Percentiles rank a stretch among this genome's conserved stretches.
Evolutionary conservation across 1,140 invertebrate species (phyloP).

Genomic region (Laodelphax striatellus): DNA sequence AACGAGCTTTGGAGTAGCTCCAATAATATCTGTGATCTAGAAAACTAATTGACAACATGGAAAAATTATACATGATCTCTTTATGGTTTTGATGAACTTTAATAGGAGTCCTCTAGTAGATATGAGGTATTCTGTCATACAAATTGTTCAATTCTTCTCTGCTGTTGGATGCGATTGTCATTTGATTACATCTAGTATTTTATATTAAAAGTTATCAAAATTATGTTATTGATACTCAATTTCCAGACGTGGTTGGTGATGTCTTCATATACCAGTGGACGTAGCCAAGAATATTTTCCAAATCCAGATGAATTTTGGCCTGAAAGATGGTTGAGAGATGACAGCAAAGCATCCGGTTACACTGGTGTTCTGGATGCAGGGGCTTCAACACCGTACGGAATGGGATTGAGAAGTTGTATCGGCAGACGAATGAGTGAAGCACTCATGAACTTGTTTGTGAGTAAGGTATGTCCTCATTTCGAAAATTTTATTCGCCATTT

Average conservation of each 20-base stretch:
- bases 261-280: constrained; percentile 68
- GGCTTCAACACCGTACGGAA: constrained; percentile 70
- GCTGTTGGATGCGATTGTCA: too few species aligned
- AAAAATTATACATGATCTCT: too few species aligned
- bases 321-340: constrained; percentile 56
- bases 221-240: not conserved
- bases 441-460: constrained; percentile 44
- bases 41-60: too few species aligned
- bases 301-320: constrained; percentile 57
- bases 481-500: not conserved
- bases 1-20: too few species aligned
- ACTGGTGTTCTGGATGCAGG: constrained; percentile 40
- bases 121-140: not conserved
- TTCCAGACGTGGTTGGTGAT: constrained; percentile 62
- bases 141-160: too few species aligned
- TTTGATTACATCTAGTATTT: too few species aligned
- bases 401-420: constrained; percentile 69
- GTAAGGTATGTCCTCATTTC: not conserved
- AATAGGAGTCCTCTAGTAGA: too few species aligned
- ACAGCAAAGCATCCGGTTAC: constrained; percentile 29
- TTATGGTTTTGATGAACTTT: too few species aligned
- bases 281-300: constrained; percentile 55
- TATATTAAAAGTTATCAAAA: too few species aligned
- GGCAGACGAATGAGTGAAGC: constrained; percentile 65
- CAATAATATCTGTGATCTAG: too few species aligned